Evolutionary conservation across 2,888 invertebrate species (phyloP).

Genomic region (Panorpa germanica): DNA sequence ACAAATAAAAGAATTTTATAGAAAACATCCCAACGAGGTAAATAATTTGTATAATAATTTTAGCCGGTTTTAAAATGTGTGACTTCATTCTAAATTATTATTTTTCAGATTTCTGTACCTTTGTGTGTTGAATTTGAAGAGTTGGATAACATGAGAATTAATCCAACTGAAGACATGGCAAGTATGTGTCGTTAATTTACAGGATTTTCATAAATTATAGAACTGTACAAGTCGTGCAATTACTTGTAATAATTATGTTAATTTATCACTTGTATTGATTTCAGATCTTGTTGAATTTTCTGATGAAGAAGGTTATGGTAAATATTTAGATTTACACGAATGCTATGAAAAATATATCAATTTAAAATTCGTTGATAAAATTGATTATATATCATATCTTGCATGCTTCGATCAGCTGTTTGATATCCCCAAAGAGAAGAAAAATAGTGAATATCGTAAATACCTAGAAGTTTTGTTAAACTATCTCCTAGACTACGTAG

Average conservation of each 20-base stretch:
- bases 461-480: constrained; percentile 71
- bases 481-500: constrained; percentile 69
- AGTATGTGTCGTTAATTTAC: constrained; percentile 32
- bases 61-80: constrained; percentile 4
- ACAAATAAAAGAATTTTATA: constrained; percentile 90
- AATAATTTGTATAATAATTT: constrained; percentile 13
- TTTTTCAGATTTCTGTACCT: constrained; percentile 65
- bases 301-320: constrained; percentile 98
- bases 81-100: constrained; percentile 7
- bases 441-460: constrained; percentile 69
- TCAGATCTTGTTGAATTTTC: constrained; percentile 82
- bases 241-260: no score
- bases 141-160: constrained; percentile 71
- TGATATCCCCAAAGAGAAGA: constrained; percentile 82
- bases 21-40: constrained; percentile 89
- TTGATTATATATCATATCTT: constrained; percentile 92
- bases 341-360: constrained; percentile 93
- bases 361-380: constrained; percentile 88
- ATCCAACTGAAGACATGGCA: constrained; percentile 69
- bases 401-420: constrained; percentile 88
- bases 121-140: constrained; percentile 98
- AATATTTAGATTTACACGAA: constrained; percentile 92
- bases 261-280: constrained; percentile 14
- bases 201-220: no score
- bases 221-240: no score